Conservation (phyloP, 2,888 invertebrate species). For the Patella depressa region DNA sequence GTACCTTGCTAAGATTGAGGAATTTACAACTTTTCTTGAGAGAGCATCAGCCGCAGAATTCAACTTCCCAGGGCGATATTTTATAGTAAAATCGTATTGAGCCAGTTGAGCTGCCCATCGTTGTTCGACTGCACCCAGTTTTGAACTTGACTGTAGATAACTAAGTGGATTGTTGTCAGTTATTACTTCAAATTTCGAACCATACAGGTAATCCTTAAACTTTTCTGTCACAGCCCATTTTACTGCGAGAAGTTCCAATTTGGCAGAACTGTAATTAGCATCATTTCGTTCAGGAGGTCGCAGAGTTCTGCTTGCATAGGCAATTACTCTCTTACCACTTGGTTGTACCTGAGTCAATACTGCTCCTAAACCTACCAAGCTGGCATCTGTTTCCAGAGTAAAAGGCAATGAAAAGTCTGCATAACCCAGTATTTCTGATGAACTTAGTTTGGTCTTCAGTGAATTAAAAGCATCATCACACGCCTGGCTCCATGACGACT, state of each 20-base stretch:
- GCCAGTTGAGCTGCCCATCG: conserved; percentile 33
- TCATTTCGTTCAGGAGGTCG: conserved; percentile 27
- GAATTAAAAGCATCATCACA: conserved; percentile 30
- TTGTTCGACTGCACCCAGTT: conserved; percentile 31
- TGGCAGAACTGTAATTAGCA: conserved; percentile 33
- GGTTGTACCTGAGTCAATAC: conserved; percentile 26
- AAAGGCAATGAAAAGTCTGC: conserved; percentile 22
- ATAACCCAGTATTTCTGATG: conserved; percentile 28
- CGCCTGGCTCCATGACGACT: conserved; percentile 22
- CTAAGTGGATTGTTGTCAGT: conserved; percentile 32
- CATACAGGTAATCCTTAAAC: conserved; percentile 34
- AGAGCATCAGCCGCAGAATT: conserved; percentile 32
- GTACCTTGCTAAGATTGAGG: background rate
- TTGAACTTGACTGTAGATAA: conserved; percentile 24
- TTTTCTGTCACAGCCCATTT: conserved; percentile 40
- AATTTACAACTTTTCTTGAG: conserved; percentile 18
- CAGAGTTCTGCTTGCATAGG: conserved; percentile 34
- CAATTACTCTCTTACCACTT: conserved; percentile 29
- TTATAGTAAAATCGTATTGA: conserved; percentile 25
- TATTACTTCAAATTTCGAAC: conserved; percentile 23
- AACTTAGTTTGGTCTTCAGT: conserved; percentile 24
- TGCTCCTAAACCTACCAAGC: conserved; percentile 25
- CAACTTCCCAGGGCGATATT: conserved; percentile 23
- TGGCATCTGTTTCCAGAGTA: conserved; percentile 29
- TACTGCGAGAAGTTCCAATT: conserved; percentile 35